Conservation (phyloP, 2,113 vertebrate genomes). For the Stigmatopora nigra region DNA sequence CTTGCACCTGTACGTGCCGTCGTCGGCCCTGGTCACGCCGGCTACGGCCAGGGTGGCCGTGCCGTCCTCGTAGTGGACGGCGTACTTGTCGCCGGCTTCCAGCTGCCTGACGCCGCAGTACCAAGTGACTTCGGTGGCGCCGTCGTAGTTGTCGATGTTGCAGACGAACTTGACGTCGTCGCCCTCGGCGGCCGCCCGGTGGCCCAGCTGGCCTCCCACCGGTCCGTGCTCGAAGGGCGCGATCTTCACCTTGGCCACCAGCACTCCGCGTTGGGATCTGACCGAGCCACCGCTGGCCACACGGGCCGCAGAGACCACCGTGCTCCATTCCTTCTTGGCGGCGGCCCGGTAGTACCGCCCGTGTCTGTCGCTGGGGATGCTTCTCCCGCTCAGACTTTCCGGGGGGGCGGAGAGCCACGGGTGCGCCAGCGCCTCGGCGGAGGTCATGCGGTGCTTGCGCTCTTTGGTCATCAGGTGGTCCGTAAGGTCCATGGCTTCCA, state of each 20-base stretch:
- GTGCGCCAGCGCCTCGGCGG: slow-evolving; percentile 86
- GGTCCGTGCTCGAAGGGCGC: slow-evolving; percentile 94
- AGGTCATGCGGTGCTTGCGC: slow-evolving; percentile 90
- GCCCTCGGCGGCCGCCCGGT: slow-evolving; percentile 78
- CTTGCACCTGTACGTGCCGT: slow-evolving; percentile 95
- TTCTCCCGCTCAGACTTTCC: slow-evolving; percentile 80
- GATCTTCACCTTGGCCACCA: slow-evolving; percentile 89
- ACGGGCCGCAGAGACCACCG: slow-evolving; percentile 88
- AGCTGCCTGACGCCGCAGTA: slow-evolving; percentile 94
- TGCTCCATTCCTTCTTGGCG: slow-evolving; percentile 89
- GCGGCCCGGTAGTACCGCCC: slow-evolving; percentile 90
- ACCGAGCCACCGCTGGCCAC: slow-evolving; percentile 87
- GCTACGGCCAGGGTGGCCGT: slow-evolving; percentile 84
- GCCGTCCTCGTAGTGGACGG: slow-evolving; percentile 91
- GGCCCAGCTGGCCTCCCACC: slow-evolving; percentile 81
- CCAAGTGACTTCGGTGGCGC: slow-evolving; percentile 91
- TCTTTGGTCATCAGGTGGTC: slow-evolving; percentile 91
- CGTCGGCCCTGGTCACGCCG: slow-evolving; percentile 82
- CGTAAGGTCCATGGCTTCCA: slow-evolving; percentile 90
- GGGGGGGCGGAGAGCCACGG: slow-evolving; percentile 81
- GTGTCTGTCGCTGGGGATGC: slow-evolving; percentile 82
- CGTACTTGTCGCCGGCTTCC: slow-evolving; percentile 83
- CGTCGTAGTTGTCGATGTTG: slow-evolving; percentile 92
- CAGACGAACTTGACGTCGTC: slow-evolving; percentile 82
- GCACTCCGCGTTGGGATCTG: slow-evolving; percentile 85